Conservation (phyloP, 2,797 vertebrate genomes). For the Vipera ursinii region DNA sequence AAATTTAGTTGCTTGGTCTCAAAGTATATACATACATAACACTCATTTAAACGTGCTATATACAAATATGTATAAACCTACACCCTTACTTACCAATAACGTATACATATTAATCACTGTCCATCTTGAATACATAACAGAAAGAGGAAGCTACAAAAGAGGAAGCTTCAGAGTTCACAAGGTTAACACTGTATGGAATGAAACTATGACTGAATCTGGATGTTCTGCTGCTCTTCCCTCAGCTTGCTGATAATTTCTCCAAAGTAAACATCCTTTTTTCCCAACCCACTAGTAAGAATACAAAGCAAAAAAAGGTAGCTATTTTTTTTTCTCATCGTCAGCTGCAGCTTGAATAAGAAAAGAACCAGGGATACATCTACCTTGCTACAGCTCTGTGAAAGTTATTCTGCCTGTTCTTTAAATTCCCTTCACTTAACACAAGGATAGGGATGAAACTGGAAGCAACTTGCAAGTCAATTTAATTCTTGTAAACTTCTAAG, state of each 20-base stretch:
- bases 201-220: no score
- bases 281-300: background rate
- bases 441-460: background rate
- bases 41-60: no score
- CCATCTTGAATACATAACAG: no score
- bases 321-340: background rate
- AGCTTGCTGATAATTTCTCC: background rate
- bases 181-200: no score
- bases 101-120: no score
- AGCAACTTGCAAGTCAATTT: background rate
- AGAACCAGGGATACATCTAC: background rate
- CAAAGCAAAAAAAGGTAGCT: background rate
- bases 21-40: no score
- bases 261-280: background rate
- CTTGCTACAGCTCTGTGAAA: background rate
- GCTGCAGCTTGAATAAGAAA: background rate
- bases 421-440: background rate
- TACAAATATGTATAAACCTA: no score
- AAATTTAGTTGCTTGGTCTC: no score
- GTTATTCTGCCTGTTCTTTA: background rate
- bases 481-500: background rate
- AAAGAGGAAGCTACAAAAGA: no score
- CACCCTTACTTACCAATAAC: no score
- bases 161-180: no score
- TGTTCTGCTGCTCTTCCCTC: background rate